A percentile compares a stretch with the other conserved stretches of the same genome.
phyloP scores from a whole-genome alignment of 2,113 vertebrate species.

The Carettochelys insculpta region DNA sequence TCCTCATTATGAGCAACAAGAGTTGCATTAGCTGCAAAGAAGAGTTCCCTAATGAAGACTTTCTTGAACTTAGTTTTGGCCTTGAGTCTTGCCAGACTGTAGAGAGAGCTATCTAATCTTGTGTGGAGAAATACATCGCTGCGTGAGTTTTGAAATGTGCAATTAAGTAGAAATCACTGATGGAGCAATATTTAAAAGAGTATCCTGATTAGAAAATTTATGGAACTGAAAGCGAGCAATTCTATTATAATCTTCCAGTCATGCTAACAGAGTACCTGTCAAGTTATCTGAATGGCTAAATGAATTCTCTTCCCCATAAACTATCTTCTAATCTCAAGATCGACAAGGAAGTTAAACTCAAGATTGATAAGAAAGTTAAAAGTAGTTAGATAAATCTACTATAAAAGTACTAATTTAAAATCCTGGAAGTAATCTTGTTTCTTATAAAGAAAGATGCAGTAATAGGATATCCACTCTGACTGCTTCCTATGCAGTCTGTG shows the following conservation, averaged over 20 bases:
- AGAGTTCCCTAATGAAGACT: too few relatives aligned
- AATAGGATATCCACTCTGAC: not conserved
- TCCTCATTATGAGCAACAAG: too few relatives aligned
- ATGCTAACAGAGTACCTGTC: not conserved
- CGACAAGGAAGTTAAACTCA: not conserved
- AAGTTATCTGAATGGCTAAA: not conserved
- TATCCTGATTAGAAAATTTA: not conserved
- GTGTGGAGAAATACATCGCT: too few relatives aligned
- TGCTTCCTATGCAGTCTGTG: not conserved
- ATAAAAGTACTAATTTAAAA: not conserved
- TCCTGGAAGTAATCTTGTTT: not conserved
- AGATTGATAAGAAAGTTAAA: not conserved
- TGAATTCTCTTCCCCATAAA: not conserved
- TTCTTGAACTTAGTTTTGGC: too few relatives aligned
- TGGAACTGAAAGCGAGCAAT: not conserved
- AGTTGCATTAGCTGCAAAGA: too few relatives aligned
- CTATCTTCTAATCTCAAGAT: not conserved
- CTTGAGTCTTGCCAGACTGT: too few relatives aligned
- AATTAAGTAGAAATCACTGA: too few relatives aligned
- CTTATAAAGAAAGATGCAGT: not conserved
- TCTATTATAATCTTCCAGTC: not conserved
- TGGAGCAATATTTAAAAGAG: not conserved
- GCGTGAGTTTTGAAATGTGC: too few relatives aligned
- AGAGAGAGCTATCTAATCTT: too few relatives aligned
- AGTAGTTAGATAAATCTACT: not conserved